A percentile compares a stretch with the other conserved stretches of the same genome.
Conservation (phyloP, 2,113 vertebrate species). For the Leucosticte australis region DNA sequence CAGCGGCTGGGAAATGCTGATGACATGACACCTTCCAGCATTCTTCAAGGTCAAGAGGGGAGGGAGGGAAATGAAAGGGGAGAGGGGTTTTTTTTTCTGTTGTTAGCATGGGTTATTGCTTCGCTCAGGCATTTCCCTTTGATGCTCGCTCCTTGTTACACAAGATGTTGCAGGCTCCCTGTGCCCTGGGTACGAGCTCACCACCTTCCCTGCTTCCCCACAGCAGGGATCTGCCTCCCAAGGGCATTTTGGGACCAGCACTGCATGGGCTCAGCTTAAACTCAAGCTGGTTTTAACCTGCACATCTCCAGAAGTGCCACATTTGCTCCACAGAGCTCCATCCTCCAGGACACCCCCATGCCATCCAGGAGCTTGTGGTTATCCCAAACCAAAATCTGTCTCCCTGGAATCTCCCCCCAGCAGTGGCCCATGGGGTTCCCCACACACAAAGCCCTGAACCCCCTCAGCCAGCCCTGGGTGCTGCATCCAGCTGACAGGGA, state of each 20-base stretch:
- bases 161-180: slow-evolving; percentile 9
- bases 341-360: neutral
- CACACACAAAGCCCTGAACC: rapidly evolving
- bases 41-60: slow-evolving; percentile 68
- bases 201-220: neutral
- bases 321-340: neutral
- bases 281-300: neutral
- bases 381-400: neutral
- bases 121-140: slow-evolving; percentile 50
- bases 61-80: slow-evolving; percentile 54
- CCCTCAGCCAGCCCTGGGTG: rapidly evolving
- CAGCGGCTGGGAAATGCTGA: slow-evolving; percentile 80
- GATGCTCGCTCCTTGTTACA: slow-evolving; percentile 49
- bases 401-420: neutral
- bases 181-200: neutral
- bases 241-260: neutral
- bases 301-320: rapidly evolving
- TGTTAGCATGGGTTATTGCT: slow-evolving; percentile 47
- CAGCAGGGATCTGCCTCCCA: neutral
- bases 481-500: neutral
- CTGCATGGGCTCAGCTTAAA: neutral
- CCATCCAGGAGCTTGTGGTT: neutral
- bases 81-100: neutral
- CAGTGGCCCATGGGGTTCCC: rapidly evolving
- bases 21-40: slow-evolving; percentile 84